Evolutionary conservation across 2,113 vertebrate species (phyloP), one percentile per base, ranked within the genome.

Genomic region (Colossoma macropomum): DNA sequence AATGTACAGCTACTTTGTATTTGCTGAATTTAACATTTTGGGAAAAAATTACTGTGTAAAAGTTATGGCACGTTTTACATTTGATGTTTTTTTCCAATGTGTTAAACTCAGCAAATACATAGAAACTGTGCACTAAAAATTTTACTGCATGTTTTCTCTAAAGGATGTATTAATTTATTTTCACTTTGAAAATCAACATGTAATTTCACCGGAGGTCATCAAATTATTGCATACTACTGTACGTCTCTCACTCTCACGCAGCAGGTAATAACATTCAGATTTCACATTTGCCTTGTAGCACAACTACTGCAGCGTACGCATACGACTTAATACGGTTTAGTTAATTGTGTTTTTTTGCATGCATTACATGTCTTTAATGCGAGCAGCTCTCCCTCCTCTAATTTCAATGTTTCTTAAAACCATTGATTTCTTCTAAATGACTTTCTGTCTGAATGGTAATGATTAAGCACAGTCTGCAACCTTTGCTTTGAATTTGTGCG

Each of bases 401-500:
- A 84, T 79, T 91, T 89, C 27, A 82, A 84, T 79, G 88, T 86
- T 86, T 85, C 86, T 92, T 93, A 93, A 93, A 93, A 93, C 92
- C 91, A 94, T 94, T 92, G 93, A 94, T 93, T 88, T 91, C 91
- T 88, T 87, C 78, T 85, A 62, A 94, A 93, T 63, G 92, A 94
- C 92, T 93, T 94, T 78, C 92, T 94, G 92, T 93, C 93, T 75
- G 68, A 60, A 88, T 17, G 63, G 74, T 92, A 93, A 92, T 86
- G 92, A 93, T 93, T 94, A 93, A 93, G 92, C 91, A 92, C 90
- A 92, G 91, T 89, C 84, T 89, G 87, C 92, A 93, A 93, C 93
- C 92, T 94, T 94, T 93, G 86, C 79, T 84, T 91, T 91, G 92
- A 91, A 93, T 86, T 82, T 78, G 89, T 89, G 87, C 52, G 81